Evolutionary conservation across 2,888 invertebrate species (phyloP), one percentile per base, ranked within the genome.

Genomic region (Chalcosyrphus nemorum): DNA sequence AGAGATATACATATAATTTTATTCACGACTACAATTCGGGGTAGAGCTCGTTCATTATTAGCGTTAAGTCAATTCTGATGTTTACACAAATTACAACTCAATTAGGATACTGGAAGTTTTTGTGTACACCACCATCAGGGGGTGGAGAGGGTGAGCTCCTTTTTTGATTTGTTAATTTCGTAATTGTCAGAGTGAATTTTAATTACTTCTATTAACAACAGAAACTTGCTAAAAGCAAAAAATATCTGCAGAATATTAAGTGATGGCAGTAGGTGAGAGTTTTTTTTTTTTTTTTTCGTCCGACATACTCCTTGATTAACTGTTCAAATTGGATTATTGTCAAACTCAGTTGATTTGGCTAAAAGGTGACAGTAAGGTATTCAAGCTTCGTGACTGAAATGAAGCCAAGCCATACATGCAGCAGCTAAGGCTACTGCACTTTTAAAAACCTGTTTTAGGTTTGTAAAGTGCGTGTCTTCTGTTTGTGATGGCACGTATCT

Each of bases 71-170:
- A 87, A 87, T 87, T 87, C 86, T 86, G 86, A 86, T 87, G 87
- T 87, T 87, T 87, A 87, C 87, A 87, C 86, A 87, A 87, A 87
- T 87, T 87, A 87, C 86, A 87, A 87, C 87, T 87, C 86, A 87
- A 87, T 87, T 87, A 87, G 86, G 86, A 74, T 78, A 66, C 78
- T 63, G 65, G 68, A 74, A 82, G 68, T 72, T 82, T 77, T 71
- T 66, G 38, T 70, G 41, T 66, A 56, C n/a, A n/a, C 45, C 43
- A 24, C 7, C n/a, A 6, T 19, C 24, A 35, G 66, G 43, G 63
- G 50, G 71, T 54, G 65, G 68, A 7, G 35, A 7, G 59, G 61
- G 43, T 61, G 72, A 50, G 27, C 66, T 6, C 32, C 68, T 27
- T 35, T 84, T 81, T 80, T 75, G 80, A 80, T 80, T 84, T 75